Evolutionary conservation across 1,140 invertebrate species (phyloP), one percentile per base, ranked within the genome.

Genomic region (Tetragonula clypearis): DNA sequence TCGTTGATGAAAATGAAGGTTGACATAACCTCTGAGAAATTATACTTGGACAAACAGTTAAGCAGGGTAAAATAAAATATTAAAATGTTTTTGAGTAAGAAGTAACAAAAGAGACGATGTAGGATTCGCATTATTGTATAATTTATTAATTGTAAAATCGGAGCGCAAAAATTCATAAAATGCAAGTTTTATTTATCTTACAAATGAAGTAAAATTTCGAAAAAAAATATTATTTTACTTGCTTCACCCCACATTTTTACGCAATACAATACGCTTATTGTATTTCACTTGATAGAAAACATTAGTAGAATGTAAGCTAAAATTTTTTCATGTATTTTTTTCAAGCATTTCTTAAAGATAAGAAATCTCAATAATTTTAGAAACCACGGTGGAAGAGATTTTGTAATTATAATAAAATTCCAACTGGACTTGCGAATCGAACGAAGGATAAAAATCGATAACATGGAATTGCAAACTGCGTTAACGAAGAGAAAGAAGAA

Each of bases 171-270:
- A 30, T 17, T 12, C 23, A 35, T 1, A 17, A 56, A 79, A 23
- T 5, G 12, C 56, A 66, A 26, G 9, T 55, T 55, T 55, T 14
- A 41, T 78, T 79, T 68, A 19, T 23, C 41, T 69, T 56, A 23
- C 2, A 80, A 80, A 80, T 41, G 71, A 71, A 66, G 69, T 80
- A 76, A n/a, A n/a, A n/a, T n/a, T n/a, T n/a, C n/a, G n/a, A n/a
- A n/a, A n/a, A 66, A 82, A 56, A 23, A 60, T 56, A 21, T 77
- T 41, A n/a, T 15, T 66, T 30, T 30, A 62, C n/a, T 74, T 82
- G 26, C 49, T 74, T 74, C 12, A 75, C 15, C 8, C 2, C 26
- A 53, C 35, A 19, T 56, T 55, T 74, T 74, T 35, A 19, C 26
- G 49, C 21, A 6, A 62, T 69, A 19, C 30, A 55, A 74, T 17